Evolutionary conservation across 2,113 vertebrate species (phyloP).

Genomic region (Xenotilapia flavipinnis): DNA sequence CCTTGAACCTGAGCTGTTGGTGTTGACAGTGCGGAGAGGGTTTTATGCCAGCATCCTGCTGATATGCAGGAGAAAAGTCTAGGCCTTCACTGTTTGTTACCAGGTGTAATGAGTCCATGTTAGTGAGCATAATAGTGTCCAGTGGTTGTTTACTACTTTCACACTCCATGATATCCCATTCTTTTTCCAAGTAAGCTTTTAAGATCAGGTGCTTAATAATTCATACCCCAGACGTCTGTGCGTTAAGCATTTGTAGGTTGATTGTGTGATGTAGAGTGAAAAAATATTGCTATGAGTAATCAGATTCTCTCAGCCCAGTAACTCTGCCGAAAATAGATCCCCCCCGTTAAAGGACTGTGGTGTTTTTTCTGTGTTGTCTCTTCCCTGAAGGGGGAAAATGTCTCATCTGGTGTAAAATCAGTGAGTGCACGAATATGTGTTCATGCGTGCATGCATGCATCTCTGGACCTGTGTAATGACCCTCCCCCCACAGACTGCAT

Average conservation of each 20-base stretch:
- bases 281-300: constrained; percentile 38
- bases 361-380: constrained; percentile 44
- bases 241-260: background rate
- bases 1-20: background rate
- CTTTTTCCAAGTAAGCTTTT: background rate
- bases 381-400: constrained; percentile 40
- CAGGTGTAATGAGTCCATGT: background rate
- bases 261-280: constrained; percentile 44
- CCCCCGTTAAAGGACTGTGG: constrained; percentile 23
- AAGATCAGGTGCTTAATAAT: background rate
- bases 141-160: background rate
- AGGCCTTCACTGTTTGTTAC: constrained; percentile 1
- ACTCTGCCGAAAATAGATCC: constrained; percentile 55
- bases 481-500: constrained; percentile 43
- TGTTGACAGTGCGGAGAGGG: background rate
- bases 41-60: background rate
- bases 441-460: constrained; percentile 48
- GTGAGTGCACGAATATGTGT: constrained; percentile 47
- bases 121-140: background rate
- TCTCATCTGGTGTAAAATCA: constrained; percentile 52
- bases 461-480: constrained; percentile 9
- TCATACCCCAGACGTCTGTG: background rate
- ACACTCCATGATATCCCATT: background rate
- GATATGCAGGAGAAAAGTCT: background rate
- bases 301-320: constrained; percentile 55